These are phyloP conservation scores for Zaprionus gabonicus DNA, from an alignment of 1,140 invertebrate species.

Conservation along the genomic window DNA sequence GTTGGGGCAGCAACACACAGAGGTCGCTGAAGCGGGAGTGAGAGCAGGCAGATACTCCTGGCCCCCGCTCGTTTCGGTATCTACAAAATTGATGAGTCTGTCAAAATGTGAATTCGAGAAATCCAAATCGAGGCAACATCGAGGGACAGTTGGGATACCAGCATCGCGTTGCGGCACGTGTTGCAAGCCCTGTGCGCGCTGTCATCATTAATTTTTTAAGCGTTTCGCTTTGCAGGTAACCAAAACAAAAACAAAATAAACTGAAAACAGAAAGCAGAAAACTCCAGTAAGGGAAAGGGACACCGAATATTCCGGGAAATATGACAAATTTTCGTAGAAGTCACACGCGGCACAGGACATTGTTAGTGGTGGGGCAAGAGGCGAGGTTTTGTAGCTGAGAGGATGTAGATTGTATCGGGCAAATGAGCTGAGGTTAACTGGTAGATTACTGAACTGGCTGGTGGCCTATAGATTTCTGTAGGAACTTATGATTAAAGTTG, in stretches of 20 bases:
- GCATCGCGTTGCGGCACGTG: slow-evolving; percentile 59
- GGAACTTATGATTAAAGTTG: no score
- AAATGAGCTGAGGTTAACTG: background rate
- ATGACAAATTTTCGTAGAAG: slow-evolving; percentile 79
- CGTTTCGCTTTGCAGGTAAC: slow-evolving; percentile 58
- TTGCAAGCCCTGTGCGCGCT: slow-evolving; percentile 56
- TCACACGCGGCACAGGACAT: slow-evolving; percentile 57
- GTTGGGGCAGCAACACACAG: background rate
- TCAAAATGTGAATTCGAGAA: slow-evolving; percentile 82
- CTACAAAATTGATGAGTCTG: slow-evolving; percentile 84
- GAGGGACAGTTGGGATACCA: background rate
- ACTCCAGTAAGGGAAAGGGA: slow-evolving; percentile 1
- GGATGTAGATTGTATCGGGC: background rate
- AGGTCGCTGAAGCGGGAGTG: background rate
- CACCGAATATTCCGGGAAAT: slow-evolving; percentile 62
- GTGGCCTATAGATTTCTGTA: background rate
- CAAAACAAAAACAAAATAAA: slow-evolving; percentile 26
- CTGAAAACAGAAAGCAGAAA: slow-evolving; percentile 18
- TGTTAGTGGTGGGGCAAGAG: background rate
- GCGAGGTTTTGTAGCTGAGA: background rate
- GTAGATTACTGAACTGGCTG: background rate
- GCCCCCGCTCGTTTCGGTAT: slow-evolving; percentile 47
- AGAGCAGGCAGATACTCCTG: background rate
- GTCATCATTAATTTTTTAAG: slow-evolving; percentile 82
- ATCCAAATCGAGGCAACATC: slow-evolving; percentile 24